These are phyloP conservation scores for Chlorodrepanis virens DNA, from an alignment of 2,113 vertebrate genomes.

Conservation along the genomic window DNA sequence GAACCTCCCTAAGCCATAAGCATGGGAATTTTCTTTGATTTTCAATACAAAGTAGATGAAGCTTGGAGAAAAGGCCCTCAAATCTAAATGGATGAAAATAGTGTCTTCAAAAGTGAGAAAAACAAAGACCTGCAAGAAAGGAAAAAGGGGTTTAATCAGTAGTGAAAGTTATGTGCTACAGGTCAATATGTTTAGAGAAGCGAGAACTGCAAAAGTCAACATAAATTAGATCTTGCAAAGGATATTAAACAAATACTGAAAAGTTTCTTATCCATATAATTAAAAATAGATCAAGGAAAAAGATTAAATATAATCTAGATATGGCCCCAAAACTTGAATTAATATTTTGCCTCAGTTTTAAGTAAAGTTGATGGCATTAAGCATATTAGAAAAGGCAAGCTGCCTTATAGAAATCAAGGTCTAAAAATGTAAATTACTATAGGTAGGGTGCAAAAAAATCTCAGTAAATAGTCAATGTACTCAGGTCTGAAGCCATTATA, in stretches of 20 bases:
- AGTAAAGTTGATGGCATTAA: not conserved
- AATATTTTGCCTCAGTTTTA: conserved; percentile 6
- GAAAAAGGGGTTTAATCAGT: not conserved
- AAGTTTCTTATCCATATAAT: conserved; percentile 33
- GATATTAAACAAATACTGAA: conserved; percentile 47
- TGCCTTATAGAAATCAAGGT: not conserved
- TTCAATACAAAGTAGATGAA: not conserved
- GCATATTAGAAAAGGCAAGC: not conserved
- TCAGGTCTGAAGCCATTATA: not conserved
- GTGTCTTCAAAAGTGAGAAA: not conserved
- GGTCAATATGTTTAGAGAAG: conserved; percentile 24
- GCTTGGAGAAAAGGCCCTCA: not conserved
- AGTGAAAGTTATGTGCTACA: not conserved
- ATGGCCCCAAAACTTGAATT: not conserved
- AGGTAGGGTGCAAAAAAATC: not conserved
- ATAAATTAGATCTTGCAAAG: conserved; percentile 39
- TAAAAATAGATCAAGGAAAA: conserved; percentile 50
- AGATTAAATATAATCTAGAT: conserved; percentile 15
- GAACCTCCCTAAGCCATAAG: not conserved
- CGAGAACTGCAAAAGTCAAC: conserved; percentile 23
- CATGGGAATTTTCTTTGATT: not conserved
- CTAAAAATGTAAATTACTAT: not conserved
- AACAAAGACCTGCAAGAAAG: not conserved
- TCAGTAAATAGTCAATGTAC: not conserved
- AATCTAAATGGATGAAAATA: not conserved